phyloP scores from a whole-genome alignment of 2,888 invertebrate species.

The Fragum sueziense region DNA sequence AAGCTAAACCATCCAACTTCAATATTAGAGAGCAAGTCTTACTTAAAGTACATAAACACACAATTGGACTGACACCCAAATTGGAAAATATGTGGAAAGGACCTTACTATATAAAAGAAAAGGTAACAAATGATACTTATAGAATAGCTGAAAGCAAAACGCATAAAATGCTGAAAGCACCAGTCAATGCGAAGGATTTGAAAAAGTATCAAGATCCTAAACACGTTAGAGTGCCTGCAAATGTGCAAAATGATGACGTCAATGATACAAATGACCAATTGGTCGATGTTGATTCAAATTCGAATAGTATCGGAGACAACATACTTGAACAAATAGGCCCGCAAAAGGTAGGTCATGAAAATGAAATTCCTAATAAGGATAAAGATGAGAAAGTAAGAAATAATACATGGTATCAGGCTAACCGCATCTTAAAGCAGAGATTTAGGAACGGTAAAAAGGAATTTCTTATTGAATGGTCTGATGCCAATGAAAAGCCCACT shows the following conservation, averaged over 20 bases:
- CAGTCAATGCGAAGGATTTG: too few species aligned
- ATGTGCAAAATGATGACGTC: not conserved
- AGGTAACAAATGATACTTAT: too few species aligned
- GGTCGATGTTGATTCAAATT: not conserved
- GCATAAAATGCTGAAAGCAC: constrained; percentile 10
- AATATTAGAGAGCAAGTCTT: constrained; percentile 23
- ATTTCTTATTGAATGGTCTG: constrained; percentile 27
- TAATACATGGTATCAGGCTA: constrained; percentile 22
- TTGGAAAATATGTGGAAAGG: constrained; percentile 34
- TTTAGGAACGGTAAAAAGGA: constrained; percentile 12
- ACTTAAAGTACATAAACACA: constrained; percentile 24
- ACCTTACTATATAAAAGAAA: too few species aligned
- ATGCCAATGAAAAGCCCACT: constrained; percentile 7
- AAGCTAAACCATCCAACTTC: constrained; percentile 36
- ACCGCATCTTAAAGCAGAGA: constrained; percentile 28
- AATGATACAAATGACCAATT: not conserved
- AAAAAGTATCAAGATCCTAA: not conserved
- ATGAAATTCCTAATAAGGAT: not conserved
- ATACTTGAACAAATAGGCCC: not conserved
- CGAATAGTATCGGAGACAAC: not conserved
- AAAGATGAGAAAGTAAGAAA: not conserved
- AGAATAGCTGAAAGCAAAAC: constrained; percentile 20
- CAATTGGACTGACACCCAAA: constrained; percentile 19
- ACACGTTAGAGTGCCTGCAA: not conserved
- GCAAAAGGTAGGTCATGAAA: not conserved